Evolutionary conservation across 53 echinoderm and acorn worm genomes (phyloP).

Genomic region (Luidia sarsii): DNA sequence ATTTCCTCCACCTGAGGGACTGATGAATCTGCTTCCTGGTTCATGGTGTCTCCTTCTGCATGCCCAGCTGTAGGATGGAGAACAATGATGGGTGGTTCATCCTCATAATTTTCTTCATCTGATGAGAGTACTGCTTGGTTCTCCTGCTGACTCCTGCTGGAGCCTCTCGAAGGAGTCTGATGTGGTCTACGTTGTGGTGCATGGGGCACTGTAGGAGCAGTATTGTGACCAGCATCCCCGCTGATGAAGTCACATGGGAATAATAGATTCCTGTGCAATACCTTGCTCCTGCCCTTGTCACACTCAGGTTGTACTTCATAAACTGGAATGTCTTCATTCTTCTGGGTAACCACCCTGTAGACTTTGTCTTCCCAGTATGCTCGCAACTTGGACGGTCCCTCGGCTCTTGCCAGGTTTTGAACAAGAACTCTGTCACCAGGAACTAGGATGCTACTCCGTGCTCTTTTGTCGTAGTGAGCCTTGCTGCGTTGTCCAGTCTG

Average conservation of each 20-base stretch:
- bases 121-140: not conserved
- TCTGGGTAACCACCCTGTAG: constrained; percentile 11
- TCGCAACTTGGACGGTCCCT: constrained; percentile 21
- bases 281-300: constrained; percentile 14
- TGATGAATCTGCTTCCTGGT: not conserved
- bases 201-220: not conserved
- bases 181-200: not conserved
- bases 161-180: not conserved
- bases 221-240: not conserved
- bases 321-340: constrained; percentile 24
- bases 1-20: too few species aligned
- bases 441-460: not conserved
- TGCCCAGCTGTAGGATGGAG: not conserved
- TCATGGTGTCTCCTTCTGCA: not conserved
- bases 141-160: not conserved
- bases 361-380: constrained; percentile 15
- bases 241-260: constrained; percentile 37
- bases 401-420: not conserved
- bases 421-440: constrained; percentile 42
- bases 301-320: constrained; percentile 26
- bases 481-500: constrained; percentile 6
- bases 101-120: not conserved
- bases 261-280: constrained; percentile 23
- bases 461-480: constrained; percentile 26
- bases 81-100: not conserved